Percentiles rank a stretch among this genome's conserved stretches.
phyloP scores from a whole-genome alignment of 1,140 invertebrate genomes.

The Drosophila nigromelanica region DNA sequence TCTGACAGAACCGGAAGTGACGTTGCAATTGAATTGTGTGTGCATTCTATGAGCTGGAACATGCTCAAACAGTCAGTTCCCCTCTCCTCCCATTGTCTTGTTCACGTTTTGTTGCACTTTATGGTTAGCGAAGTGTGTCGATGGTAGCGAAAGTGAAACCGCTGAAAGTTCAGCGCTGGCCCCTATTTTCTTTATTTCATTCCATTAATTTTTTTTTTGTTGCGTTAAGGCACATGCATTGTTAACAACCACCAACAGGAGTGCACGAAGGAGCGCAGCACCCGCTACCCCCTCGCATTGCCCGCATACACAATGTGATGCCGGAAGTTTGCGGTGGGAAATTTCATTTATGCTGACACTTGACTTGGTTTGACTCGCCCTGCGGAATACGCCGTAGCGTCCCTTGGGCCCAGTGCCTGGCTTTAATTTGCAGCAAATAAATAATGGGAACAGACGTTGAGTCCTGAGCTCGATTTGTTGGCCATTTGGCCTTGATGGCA shows the following conservation, averaged over 20 bases:
- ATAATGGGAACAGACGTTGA: constrained; percentile 72
- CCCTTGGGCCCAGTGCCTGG: constrained; percentile 19
- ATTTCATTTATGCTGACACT: constrained; percentile 83
- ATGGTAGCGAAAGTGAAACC: constrained; percentile 62
- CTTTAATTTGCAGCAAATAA: constrained; percentile 80
- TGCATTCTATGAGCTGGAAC: constrained; percentile 41
- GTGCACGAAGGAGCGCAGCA: constrained; percentile 1
- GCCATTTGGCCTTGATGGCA: constrained; percentile 55
- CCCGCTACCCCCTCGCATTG: neutral
- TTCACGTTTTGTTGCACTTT: constrained; percentile 51
- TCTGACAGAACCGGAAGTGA: constrained; percentile 60
- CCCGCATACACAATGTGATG: constrained; percentile 24
- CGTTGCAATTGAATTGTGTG: constrained; percentile 74
- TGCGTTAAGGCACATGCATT: constrained; percentile 64
- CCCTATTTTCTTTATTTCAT: constrained; percentile 13
- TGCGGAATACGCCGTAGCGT: neutral
- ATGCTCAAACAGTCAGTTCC: constrained; percentile 50
- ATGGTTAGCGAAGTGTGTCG: constrained; percentile 50
- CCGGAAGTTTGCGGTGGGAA: constrained; percentile 80
- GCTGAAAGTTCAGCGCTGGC: constrained; percentile 63
- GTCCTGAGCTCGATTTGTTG: constrained; percentile 60
- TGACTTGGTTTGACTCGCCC: constrained; percentile 60
- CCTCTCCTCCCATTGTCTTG: constrained; percentile 4
- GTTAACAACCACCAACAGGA: constrained; percentile 46
- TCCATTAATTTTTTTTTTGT: constrained; percentile 18